phyloP scores from a whole-genome alignment of 1,140 invertebrate species.

The Cherax destructor region DNA sequence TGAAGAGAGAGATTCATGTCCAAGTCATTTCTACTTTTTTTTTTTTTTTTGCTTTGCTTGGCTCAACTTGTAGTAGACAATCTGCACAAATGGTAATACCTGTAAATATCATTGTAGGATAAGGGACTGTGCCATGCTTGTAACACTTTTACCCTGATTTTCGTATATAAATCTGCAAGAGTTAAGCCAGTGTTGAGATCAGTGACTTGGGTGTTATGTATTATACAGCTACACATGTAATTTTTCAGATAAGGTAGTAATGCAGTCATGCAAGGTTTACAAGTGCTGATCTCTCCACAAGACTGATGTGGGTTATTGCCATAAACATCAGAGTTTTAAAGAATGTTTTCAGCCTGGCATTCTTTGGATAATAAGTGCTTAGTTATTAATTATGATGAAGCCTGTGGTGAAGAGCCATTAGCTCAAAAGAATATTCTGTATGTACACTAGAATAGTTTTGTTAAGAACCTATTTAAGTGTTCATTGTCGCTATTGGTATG shows the following conservation, averaged over 20 bases:
- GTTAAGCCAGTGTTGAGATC: conserved; percentile 44
- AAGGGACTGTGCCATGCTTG: conserved; percentile 45
- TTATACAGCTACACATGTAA: conserved; percentile 11
- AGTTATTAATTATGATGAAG: conserved; percentile 34
- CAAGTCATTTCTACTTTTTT: conserved; percentile 19
- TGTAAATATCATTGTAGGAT: conserved; percentile 56
- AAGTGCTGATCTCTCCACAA: conserved; percentile 38
- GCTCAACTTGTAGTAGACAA: conserved; percentile 67
- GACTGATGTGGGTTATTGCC: conserved; percentile 26
- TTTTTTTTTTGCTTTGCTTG: conserved; percentile 62
- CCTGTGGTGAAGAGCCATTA: conserved; percentile 48
- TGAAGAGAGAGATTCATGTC: conserved; percentile 22
- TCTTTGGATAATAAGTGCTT: conserved; percentile 42
- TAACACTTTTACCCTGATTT: conserved; percentile 32
- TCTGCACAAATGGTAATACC: conserved; percentile 67
- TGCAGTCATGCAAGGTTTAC: neutral
- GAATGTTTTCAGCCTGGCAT: conserved; percentile 22
- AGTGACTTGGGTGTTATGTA: conserved; percentile 22
- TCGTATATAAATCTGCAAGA: conserved; percentile 13
- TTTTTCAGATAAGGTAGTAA: neutral
- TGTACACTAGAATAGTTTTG: conserved; percentile 66
- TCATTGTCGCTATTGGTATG: conserved; percentile 52
- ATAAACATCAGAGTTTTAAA: conserved; percentile 14
- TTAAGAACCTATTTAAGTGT: conserved; percentile 60
- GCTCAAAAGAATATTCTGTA: conserved; percentile 60